Base-by-base conservation (phyloP, 1,140 invertebrate species). In the Drosophila prosaltans region DNA sequence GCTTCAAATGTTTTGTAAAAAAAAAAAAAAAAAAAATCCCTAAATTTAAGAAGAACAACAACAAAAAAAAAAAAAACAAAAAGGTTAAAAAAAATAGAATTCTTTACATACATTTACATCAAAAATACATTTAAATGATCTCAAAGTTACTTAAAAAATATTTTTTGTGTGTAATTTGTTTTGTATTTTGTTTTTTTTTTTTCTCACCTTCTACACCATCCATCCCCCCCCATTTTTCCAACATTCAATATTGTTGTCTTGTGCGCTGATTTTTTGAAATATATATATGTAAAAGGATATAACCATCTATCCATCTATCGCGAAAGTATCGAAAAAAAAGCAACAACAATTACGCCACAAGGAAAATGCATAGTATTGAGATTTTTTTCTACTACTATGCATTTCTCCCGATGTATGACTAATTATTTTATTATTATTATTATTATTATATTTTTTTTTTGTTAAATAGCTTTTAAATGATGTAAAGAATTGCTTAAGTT, bases 111-210 rank as follows among this genome's bases (percentile, higher is more conserved):
- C 74, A 82, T 78, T 59, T 62, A 59, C 60, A 65, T 76, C 70
- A 90, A 81, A 90, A 81, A 81, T 85, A 90, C 79, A 90, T 89
- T 89, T 89, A 89, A 89, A 89, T 90, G 86, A 90, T 90, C 86
- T 90, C 86, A 90, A 90, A 82, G 86, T 90, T 90, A 90, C 79
- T 82, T 85, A 90, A 90, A 90, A 76, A 77, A 81, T 84, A 84
- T 80, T 90, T 80, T 83, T 80, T 81, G 76, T 90, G 73, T 82
- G 74, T 88, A 80, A 84, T 80, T 88, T 80, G 74, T 78, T 72
- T 79, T 70, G 65, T 48, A 65, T 51, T 65, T 63, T 39, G 58
- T 36, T 63, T 67, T 67, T 76, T 74, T 72, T 60, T 65, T 59
- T 67, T 10, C 10, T 2, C 2, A 11, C 10, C 1, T 11, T 3